Evolutionary conservation across 2,888 invertebrate species (phyloP).

Genomic region (Buathra laborator): DNA sequence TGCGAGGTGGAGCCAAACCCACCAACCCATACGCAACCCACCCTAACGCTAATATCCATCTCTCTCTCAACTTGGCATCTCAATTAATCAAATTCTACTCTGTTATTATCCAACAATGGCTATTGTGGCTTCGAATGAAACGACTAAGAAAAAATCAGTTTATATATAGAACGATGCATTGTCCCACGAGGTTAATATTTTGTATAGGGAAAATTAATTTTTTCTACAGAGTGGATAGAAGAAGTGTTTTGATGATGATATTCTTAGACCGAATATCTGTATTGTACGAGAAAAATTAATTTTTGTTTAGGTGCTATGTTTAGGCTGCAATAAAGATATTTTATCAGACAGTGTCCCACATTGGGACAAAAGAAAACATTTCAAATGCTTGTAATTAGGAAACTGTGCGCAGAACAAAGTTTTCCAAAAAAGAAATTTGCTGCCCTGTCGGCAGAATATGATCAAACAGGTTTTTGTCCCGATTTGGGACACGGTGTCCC

Average conservation of each 20-base stretch:
- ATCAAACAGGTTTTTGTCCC: not conserved
- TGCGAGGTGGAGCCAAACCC: conserved; percentile 31
- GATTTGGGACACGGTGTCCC: not conserved
- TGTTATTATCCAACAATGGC: conserved; percentile 14
- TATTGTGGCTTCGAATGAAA: not conserved
- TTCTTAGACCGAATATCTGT: too few species aligned
- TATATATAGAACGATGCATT: not conserved
- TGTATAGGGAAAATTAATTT: not conserved
- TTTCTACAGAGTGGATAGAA: not conserved
- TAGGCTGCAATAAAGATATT: too few species aligned
- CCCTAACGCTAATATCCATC: not conserved
- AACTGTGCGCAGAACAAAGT: too few species aligned
- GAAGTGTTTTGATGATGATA: too few species aligned
- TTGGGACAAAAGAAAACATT: too few species aligned
- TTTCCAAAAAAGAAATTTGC: too few species aligned
- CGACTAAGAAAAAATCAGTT: not conserved
- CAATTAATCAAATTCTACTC: conserved; percentile 31
- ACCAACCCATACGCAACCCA: not conserved
- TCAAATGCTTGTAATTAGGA: too few species aligned
- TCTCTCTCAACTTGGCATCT: conserved; percentile 35
- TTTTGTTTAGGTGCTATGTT: too few species aligned
- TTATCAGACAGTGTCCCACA: too few species aligned
- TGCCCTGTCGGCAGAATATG: too few species aligned
- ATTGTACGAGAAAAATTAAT: too few species aligned
- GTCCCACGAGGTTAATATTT: not conserved